Conservation (phyloP, 2,797 vertebrate species). For the Sebastiscus tertius region DNA sequence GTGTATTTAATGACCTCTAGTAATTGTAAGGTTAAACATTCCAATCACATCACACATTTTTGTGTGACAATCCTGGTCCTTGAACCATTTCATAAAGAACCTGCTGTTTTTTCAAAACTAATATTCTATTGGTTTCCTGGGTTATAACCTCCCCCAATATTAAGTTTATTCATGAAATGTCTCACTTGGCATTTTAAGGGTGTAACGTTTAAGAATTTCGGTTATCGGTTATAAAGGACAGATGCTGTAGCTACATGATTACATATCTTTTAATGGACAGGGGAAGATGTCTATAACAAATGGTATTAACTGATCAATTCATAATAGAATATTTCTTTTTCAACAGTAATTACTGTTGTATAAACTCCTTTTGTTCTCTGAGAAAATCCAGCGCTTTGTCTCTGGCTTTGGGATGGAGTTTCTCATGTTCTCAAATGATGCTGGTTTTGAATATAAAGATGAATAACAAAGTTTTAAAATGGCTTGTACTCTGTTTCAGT, state of each 20-base stretch:
- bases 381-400: background rate
- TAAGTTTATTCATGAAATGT: background rate
- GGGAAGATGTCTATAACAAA: background rate
- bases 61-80: background rate
- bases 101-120: background rate
- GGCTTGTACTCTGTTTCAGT: background rate
- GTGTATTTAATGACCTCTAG: background rate
- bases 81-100: background rate
- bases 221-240: background rate
- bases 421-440: background rate
- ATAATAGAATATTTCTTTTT: background rate
- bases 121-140: background rate
- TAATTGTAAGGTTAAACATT: background rate
- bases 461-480: background rate
- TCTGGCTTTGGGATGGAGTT: background rate
- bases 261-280: background rate
- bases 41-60: background rate
- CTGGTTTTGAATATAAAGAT: background rate
- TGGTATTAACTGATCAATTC: background rate
- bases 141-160: background rate
- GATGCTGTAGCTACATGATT: background rate
- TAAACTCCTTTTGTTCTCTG: background rate
- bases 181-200: background rate
- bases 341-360: background rate
- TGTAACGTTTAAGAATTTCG: background rate